Evolutionary conservation across 2,888 invertebrate species (phyloP).

Genomic region (Andrena minutula): DNA sequence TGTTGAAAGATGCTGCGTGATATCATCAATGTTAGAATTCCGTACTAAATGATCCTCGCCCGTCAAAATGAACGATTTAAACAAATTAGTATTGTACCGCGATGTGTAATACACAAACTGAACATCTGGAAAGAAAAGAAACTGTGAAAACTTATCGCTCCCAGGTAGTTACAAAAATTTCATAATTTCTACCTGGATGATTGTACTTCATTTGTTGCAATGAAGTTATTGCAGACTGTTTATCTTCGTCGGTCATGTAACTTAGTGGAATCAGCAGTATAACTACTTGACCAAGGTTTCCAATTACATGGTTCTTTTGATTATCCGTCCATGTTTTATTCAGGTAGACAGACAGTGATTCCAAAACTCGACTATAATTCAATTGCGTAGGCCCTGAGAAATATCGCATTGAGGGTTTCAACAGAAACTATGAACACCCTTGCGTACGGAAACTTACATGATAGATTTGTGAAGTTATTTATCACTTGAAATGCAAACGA

Average conservation of each 20-base stretch:
- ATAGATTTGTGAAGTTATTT: slow-evolving; percentile 66
- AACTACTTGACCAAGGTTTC: slow-evolving; percentile 76
- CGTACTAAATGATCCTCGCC: slow-evolving; percentile 75
- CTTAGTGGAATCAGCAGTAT: slow-evolving; percentile 73
- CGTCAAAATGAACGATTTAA: slow-evolving; percentile 71
- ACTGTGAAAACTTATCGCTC: not conserved
- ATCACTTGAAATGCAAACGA: slow-evolving; percentile 83
- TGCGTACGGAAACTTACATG: slow-evolving; percentile 66
- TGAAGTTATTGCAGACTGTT: slow-evolving; percentile 54
- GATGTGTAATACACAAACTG: slow-evolving; percentile 76
- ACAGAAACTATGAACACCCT: not conserved
- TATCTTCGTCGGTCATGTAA: slow-evolving; percentile 61
- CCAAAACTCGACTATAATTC: slow-evolving; percentile 70
- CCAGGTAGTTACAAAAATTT: not conserved
- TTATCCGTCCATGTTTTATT: slow-evolving; percentile 71
- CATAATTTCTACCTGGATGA: slow-evolving; percentile 75
- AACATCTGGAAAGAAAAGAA: slow-evolving; percentile 69
- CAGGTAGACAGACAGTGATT: slow-evolving; percentile 64
- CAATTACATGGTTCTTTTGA: slow-evolving; percentile 65
- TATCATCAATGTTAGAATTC: slow-evolving; percentile 69
- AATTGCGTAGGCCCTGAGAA: slow-evolving; percentile 74
- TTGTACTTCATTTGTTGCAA: slow-evolving; percentile 69
- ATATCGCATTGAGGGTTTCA: not conserved
- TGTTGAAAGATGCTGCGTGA: slow-evolving; percentile 63
- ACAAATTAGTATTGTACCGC: slow-evolving; percentile 64